These are phyloP conservation scores for Martes flavigula DNA, from an alignment of 2,797 vertebrate genomes.

Conservation along the genomic window DNA sequence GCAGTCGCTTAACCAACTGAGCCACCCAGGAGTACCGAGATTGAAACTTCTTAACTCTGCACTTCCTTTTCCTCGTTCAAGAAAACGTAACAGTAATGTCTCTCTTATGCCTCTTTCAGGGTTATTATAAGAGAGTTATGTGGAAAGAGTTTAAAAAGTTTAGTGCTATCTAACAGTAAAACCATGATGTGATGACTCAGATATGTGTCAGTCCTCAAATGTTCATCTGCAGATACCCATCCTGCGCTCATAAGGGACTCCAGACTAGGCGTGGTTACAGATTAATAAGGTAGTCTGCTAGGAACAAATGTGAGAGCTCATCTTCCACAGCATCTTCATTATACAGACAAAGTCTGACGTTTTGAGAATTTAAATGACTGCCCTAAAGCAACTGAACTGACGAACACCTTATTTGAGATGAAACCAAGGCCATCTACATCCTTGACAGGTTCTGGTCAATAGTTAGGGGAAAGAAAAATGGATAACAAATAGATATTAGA, in stretches of 20 bases:
- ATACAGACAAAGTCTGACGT: constrained; percentile 30
- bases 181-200: not conserved
- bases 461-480: not conserved
- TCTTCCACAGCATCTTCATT: not conserved
- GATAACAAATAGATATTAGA: not conserved
- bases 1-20: no score
- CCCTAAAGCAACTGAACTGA: not conserved
- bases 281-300: not conserved
- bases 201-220: not conserved
- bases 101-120: not conserved
- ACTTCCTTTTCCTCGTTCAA: not conserved
- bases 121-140: not conserved
- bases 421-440: not conserved
- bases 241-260: not conserved
- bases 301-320: not conserved
- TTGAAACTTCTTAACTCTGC: not conserved
- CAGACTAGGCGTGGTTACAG: not conserved
- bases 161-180: not conserved
- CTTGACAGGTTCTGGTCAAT: not conserved
- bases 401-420: not conserved
- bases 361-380: constrained; percentile 63
- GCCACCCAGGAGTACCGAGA: not conserved
- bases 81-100: not conserved
- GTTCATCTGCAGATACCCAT: not conserved
- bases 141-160: not conserved